Evolutionary conservation across 2,888 invertebrate species (phyloP), one percentile per base, ranked within the genome.

Genomic region (Lycophotia porphyrea): DNA sequence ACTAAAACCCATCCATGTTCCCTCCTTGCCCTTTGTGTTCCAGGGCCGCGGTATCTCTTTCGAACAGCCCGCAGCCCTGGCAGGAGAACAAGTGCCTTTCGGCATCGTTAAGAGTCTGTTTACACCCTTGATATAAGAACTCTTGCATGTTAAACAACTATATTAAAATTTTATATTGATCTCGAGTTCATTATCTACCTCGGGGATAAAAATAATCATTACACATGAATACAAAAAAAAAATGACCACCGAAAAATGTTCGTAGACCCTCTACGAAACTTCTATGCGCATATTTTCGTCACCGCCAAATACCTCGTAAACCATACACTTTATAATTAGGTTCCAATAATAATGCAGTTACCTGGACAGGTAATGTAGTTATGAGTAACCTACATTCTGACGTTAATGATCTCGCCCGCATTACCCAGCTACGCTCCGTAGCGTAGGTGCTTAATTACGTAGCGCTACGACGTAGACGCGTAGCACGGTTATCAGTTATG

Each of bases 381-480:
- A 79, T 61, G 61, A 55, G 69, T 76, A 79, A 86, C 78, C 82
- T 83, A 84, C 81, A 80, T 86, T 81, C 67, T 63, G 44, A 27
- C 31, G 65, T 64, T 80, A 81, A 83, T 78, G 82, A 71, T 74
- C 73, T 81, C 77, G 73, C 76, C 15, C 55, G 72, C 73, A 70
- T 78, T 82, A 82, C 73, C 73, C 21, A 34, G 71, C 84, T 85
- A 84, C 88, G 85, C 70, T 55, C 67, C 84, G 84, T 84, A 84
- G 86, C 86, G 49, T 74, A 34, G 39, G 27, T 36, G 15, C 31
- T 80, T 81, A 72, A 84, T 84, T 74, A 78, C 85, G 86, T 85
- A 87, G 87, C 88, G 87, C 88, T 88, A 88, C 87, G 84, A 31
- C 83, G 87, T 88, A 88, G 88, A 61, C 80, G 64, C 80, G 87